Evolutionary conservation across 2,888 invertebrate genomes (phyloP).

Genomic region (Omphaloscelis lunosa): DNA sequence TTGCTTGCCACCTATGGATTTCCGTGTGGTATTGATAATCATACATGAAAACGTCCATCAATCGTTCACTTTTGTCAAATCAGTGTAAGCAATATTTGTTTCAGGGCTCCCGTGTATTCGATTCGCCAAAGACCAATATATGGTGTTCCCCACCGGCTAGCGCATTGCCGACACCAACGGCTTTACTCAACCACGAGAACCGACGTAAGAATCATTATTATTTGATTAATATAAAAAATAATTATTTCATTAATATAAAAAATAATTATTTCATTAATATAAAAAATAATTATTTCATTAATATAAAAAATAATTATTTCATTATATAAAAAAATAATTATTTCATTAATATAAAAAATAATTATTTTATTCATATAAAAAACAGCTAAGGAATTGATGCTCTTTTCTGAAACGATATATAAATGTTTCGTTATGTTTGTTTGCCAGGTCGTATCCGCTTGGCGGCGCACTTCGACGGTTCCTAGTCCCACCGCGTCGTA

Average conservation of each 20-base stretch:
- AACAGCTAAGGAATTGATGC: neutral
- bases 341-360: too few species aligned
- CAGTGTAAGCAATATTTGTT: conserved; percentile 32
- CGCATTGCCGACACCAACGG: conserved; percentile 84
- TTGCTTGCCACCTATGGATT: neutral
- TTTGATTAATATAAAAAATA: neutral
- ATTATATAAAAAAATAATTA: too few species aligned
- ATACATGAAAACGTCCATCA: neutral
- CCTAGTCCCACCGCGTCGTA: conserved; percentile 81
- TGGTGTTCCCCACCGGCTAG: conserved; percentile 89
- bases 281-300: too few species aligned
- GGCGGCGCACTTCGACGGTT: conserved; percentile 86
- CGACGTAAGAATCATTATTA: conserved; percentile 79
- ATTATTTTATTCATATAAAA: neutral
- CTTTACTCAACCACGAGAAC: conserved; percentile 81
- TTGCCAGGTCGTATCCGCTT: conserved; percentile 85
- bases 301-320: too few species aligned
- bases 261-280: too few species aligned
- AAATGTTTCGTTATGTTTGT: conserved; percentile 16
- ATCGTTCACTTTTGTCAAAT: neutral
- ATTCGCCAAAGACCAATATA: conserved; percentile 83
- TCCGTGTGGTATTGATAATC: neutral
- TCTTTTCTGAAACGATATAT: neutral
- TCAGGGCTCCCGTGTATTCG: conserved; percentile 88
- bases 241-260: too few species aligned